Percentiles rank a stretch among this genome's conserved stretches.
Evolutionary conservation across 2,888 invertebrate genomes (phyloP).

Genomic region (Entomobrya multifasciata): DNA sequence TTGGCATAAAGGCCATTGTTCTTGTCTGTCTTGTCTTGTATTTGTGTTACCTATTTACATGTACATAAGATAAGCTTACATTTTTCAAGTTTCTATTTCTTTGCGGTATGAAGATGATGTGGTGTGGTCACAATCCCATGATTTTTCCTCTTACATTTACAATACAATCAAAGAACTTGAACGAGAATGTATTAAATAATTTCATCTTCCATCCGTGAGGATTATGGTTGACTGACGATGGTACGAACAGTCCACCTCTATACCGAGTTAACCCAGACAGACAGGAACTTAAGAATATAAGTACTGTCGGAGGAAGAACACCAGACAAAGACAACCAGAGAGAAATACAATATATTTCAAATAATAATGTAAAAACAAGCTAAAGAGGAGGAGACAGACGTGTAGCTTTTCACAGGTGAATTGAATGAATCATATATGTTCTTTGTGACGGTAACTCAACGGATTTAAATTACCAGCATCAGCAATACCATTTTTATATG

Average conservation of each 20-base stretch:
- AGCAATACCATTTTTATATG: too few relatives aligned
- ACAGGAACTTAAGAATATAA: not conserved
- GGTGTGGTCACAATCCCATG: slow-evolving; percentile 34
- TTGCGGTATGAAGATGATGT: not conserved
- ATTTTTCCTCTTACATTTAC: slow-evolving; percentile 2
- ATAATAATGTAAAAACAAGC: not conserved
- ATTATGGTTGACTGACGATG: not conserved
- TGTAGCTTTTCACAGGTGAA: slow-evolving; percentile 50
- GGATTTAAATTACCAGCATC: slow-evolving; percentile 57
- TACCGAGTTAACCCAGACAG: slow-evolving; percentile 8
- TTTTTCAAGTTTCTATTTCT: not conserved
- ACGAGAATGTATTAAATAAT: slow-evolving; percentile 45
- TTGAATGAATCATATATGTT: slow-evolving; percentile 30
- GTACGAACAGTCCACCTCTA: not conserved
- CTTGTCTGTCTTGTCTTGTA: not conserved
- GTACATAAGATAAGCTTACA: too few relatives aligned
- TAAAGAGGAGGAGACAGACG: slow-evolving; percentile 46
- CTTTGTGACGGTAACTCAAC: not conserved
- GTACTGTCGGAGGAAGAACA: not conserved
- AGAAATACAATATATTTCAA: slow-evolving; percentile 16
- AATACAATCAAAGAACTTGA: too few relatives aligned
- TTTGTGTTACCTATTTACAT: slow-evolving; percentile 25
- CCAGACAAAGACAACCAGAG: slow-evolving; percentile 21
- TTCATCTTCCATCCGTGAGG: not conserved
- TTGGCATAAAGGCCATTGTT: slow-evolving; percentile 15